Conservation (phyloP, 1,140 invertebrate species). For the Eriocheir sinensis region DNA sequence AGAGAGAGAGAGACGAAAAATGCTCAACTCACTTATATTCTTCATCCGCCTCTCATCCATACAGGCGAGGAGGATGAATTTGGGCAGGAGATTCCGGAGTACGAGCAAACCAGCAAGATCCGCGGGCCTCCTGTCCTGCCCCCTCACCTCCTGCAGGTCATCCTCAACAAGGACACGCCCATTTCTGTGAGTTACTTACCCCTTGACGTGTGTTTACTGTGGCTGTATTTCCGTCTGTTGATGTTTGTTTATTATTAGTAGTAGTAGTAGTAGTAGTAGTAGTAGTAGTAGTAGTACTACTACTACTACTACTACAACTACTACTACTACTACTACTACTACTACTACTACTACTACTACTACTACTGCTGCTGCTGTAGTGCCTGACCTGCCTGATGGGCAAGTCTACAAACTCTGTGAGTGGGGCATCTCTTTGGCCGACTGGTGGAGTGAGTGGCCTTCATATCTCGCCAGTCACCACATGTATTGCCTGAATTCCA, state of each 20-base stretch:
- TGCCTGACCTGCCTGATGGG: too few relatives aligned
- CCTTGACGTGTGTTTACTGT: too few relatives aligned
- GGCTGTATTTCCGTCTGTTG: too few relatives aligned
- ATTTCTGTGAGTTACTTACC: conserved; percentile 87
- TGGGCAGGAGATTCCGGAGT: conserved; percentile 93
- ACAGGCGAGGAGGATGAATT: conserved; percentile 88
- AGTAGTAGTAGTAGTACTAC: not conserved
- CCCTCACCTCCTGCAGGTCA: conserved; percentile 98
- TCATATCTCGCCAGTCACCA: too few relatives aligned
- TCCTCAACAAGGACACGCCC: conserved; percentile 99
- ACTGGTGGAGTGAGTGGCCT: too few relatives aligned
- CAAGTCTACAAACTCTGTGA: too few relatives aligned
- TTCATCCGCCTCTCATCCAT: not conserved
- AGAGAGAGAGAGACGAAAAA: too few relatives aligned
- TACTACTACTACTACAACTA: not conserved
- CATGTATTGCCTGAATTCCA: too few relatives aligned
- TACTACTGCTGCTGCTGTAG: not conserved
- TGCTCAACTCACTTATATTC: too few relatives aligned
- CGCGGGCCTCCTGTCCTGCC: conserved; percentile 98
- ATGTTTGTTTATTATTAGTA: not conserved
- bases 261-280: not conserved
- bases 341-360: not conserved
- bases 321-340: not conserved
- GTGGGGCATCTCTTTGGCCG: too few relatives aligned
- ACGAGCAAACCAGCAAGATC: conserved; percentile 95